Base-by-base conservation (phyloP, 1,140 invertebrate species). In the Paralvinella palmiformis region DNA sequence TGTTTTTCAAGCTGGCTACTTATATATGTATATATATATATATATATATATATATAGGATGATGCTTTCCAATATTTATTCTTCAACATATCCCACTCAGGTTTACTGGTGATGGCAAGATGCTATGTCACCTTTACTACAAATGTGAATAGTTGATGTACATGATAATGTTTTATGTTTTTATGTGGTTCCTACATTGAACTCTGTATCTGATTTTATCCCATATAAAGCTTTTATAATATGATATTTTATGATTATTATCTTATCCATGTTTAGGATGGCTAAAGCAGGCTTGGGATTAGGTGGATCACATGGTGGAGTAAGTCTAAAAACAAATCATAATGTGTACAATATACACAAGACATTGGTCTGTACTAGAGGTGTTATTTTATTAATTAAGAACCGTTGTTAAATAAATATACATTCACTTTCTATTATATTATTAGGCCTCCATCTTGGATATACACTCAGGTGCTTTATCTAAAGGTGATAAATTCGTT, bases 401-500 rank as follows among this genome's bases (percentile, higher is more conserved):
- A n/a, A 7, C 2, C 5, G 32, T 20, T 50, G 29, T 27, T 22
- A 35, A 17, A 27, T 59, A 7, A 55, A 27, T 37, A 15, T 55
- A 33, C 15, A 20, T 44, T 32, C 50, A 31, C 52, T 24, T 32
- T 60, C 29, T 48, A 20, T 64, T 15, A 60, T 27, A 57, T 61
- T 66, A 65, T 50, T 62, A 74, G 77, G 89, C 89, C 1, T 89
- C 88, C 53, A 89, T 91, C 63, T 79, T 94, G 59, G 90, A 93
- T 80, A 79, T 94, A 29, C 87, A 92, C 76, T 88, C 88, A 52
- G 91, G 91, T 33, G 89, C 90, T 32, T 73, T 94, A n/a, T 91
- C 89, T 10, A 85, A 87, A 73, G 87, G 86, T 48, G 83, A 85
- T 60, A 78, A 83, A 69, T 91, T 91, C 79, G 79, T 91, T 27